A percentile compares a stretch with the other conserved stretches of the same genome.
Evolutionary conservation across 1,140 invertebrate genomes (phyloP).

Genomic region (Augochlora pura): DNA sequence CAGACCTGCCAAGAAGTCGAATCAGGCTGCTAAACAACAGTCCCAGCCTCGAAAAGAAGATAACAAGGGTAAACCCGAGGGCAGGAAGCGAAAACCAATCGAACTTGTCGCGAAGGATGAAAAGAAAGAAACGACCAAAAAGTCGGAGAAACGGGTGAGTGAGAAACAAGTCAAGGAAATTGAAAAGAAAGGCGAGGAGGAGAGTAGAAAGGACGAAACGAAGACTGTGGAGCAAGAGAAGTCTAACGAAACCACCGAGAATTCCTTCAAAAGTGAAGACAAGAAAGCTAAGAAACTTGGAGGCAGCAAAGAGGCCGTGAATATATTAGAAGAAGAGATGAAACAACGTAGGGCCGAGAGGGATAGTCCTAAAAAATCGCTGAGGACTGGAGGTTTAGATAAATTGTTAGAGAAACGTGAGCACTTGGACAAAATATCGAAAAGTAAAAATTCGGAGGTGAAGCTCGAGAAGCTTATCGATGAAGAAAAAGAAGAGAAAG

Average conservation of each 20-base stretch:
- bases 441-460: constrained; percentile 61
- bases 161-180: constrained; percentile 29
- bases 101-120: constrained; percentile 77
- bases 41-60: constrained; percentile 67
- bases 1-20: constrained; percentile 75
- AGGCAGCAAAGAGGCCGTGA: constrained; percentile 69
- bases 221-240: constrained; percentile 77
- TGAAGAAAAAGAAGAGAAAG: constrained; percentile 51
- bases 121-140: constrained; percentile 83
- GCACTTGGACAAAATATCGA: constrained; percentile 76
- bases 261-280: constrained; percentile 57
- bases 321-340: constrained; percentile 81
- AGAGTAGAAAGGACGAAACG: constrained; percentile 67
- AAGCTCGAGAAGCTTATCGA: constrained; percentile 35
- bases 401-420: constrained; percentile 80
- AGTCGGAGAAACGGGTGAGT: constrained; percentile 40
- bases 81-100: constrained; percentile 82
- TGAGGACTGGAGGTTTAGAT: constrained; percentile 75
- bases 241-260: constrained; percentile 57
- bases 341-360: constrained; percentile 80
- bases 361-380: constrained; percentile 78
- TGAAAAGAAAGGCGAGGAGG: constrained; percentile 52
- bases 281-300: constrained; percentile 66
- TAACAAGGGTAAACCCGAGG: constrained; percentile 76
- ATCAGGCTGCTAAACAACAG: constrained; percentile 65